A percentile compares a stretch with the other conserved stretches of the same genome.
These are phyloP conservation scores for Euthynnus affinis DNA, from an alignment of 2,797 vertebrate species.

Conservation along the genomic window DNA sequence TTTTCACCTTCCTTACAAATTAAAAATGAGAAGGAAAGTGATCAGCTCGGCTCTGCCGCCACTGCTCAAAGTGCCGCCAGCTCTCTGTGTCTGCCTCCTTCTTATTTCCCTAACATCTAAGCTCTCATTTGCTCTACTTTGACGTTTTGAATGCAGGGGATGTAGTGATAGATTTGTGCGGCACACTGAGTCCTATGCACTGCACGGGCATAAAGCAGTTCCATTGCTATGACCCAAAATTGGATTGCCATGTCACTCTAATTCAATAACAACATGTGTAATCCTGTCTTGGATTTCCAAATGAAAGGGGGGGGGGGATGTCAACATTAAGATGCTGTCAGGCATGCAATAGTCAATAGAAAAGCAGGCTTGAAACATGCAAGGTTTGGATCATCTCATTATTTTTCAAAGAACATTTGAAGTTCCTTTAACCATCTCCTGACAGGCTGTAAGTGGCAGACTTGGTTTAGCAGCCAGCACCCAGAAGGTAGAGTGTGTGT, in stretches of 20 bases:
- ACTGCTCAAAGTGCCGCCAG: slow-evolving; percentile 24
- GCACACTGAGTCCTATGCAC: slow-evolving; percentile 45
- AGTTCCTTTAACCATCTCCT: slow-evolving; percentile 57
- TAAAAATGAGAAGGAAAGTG: slow-evolving; percentile 40
- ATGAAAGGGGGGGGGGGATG: slow-evolving; percentile 43
- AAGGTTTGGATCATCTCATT: slow-evolving; percentile 20
- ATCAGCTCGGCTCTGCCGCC: slow-evolving; percentile 53
- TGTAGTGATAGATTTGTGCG: slow-evolving; percentile 42
- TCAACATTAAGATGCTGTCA: slow-evolving; percentile 51
- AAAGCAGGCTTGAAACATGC: slow-evolving; percentile 25
- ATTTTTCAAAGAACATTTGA: slow-evolving; percentile 4
- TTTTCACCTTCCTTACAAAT: slow-evolving; percentile 43
- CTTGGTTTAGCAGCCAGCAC: slow-evolving; percentile 25
- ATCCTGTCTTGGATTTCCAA: slow-evolving; percentile 54
- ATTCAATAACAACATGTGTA: slow-evolving; percentile 63
- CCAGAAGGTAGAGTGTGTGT: slow-evolving; percentile 10
- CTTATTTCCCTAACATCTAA: slow-evolving; percentile 31
- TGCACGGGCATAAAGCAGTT: slow-evolving; percentile 40
- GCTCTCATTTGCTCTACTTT: slow-evolving; percentile 49
- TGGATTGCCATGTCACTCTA: slow-evolving; percentile 54
- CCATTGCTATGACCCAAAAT: slow-evolving; percentile 40
- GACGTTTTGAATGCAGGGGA: slow-evolving; percentile 37
- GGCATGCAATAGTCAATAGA: slow-evolving; percentile 24
- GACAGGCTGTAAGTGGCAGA: slow-evolving; percentile 18
- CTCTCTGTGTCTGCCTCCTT: slow-evolving; percentile 37